Percentiles rank a stretch among this genome's conserved stretches.
Conservation (phyloP, 2,888 invertebrate genomes). For the Rotaria magnacalcarata region DNA sequence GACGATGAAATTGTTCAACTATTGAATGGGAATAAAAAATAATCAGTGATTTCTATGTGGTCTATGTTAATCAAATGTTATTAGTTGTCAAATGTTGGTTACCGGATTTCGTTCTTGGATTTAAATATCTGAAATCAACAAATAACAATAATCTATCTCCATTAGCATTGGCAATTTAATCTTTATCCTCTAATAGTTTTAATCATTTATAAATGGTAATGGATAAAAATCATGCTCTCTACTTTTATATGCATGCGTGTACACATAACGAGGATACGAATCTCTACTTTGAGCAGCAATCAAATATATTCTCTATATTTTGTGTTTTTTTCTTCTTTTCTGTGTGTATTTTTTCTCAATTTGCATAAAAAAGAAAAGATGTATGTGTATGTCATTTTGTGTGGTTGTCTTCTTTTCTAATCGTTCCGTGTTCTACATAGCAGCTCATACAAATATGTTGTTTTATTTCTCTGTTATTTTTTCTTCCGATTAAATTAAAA, state of each 20-base stretch:
- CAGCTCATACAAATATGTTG: slow-evolving; percentile 28
- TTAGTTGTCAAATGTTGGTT: slow-evolving; percentile 59
- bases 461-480: slow-evolving; percentile 27
- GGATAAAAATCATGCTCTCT: not conserved
- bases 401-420: slow-evolving; percentile 9
- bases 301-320: not conserved
- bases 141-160: not conserved
- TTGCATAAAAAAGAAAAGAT: slow-evolving; percentile 18
- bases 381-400: slow-evolving; percentile 1
- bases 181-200: not conserved
- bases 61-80: slow-evolving; percentile 52
- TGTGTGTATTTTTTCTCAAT: not conserved
- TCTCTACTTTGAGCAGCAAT: not conserved
- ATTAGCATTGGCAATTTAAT: no score
- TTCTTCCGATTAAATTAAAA: slow-evolving; percentile 3
- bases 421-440: not conserved
- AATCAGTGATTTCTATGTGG: slow-evolving; percentile 55
- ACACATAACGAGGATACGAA: not conserved
- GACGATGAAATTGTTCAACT: slow-evolving; percentile 60
- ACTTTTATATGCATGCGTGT: not conserved
- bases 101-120: slow-evolving; percentile 53
- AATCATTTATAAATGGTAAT: not conserved
- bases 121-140: not conserved
- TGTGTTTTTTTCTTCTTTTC: not conserved
- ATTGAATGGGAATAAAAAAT: slow-evolving; percentile 54